phyloP scores from a whole-genome alignment of 2,888 invertebrate species.

The Melolontha melolontha region DNA sequence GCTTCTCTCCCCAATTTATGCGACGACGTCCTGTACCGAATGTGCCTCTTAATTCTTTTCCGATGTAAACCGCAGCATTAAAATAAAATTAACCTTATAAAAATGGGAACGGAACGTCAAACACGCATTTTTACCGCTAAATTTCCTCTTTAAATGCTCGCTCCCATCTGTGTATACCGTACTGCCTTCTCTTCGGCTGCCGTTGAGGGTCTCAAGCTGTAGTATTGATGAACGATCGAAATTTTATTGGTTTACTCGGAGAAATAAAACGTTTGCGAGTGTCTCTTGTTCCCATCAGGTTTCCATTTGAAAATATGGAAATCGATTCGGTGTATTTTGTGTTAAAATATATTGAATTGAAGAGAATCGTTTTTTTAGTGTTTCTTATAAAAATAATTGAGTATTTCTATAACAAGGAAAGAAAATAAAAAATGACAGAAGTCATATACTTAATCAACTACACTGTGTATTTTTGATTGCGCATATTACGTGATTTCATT shows the following conservation, averaged over 20 bases:
- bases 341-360: too few species aligned
- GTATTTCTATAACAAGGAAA: too few species aligned
- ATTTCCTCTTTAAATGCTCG: slow-evolving; percentile 50
- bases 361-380: too few species aligned
- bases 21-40: slow-evolving; percentile 47
- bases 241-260: slow-evolving; percentile 31
- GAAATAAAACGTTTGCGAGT: slow-evolving; percentile 26
- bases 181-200: background rate
- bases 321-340: background rate
- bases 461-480: too few species aligned
- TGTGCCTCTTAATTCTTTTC: slow-evolving; percentile 54
- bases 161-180: slow-evolving; percentile 17
- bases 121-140: slow-evolving; percentile 50
- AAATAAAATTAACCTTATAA: slow-evolving; percentile 53
- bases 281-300: slow-evolving; percentile 17
- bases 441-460: too few species aligned
- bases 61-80: slow-evolving; percentile 53
- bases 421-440: too few species aligned
- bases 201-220: background rate
- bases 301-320: slow-evolving; percentile 17
- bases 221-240: slow-evolving; percentile 32
- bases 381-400: too few species aligned
- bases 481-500: too few species aligned
- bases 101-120: slow-evolving; percentile 51
- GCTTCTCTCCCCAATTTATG: slow-evolving; percentile 47